Base-by-base conservation (phyloP, 2,797 vertebrate species). In the Fistularia tabacaria region DNA sequence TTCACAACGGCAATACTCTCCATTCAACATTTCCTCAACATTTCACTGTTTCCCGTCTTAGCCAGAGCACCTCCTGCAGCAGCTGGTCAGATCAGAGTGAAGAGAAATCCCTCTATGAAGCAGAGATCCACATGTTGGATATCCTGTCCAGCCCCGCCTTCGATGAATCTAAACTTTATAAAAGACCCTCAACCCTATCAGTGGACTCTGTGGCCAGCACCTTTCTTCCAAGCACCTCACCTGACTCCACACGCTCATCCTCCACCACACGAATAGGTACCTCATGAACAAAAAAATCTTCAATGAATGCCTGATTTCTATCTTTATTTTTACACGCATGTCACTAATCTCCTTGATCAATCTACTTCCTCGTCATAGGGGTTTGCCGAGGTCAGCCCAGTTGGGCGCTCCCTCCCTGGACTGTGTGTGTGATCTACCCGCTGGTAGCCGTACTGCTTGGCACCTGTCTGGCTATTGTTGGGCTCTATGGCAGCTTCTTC, bases 211-310 rank as follows among this genome's bases (percentile, higher is more conserved):
- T 87, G 59, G 86, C 84, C 57, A 91, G 91, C 74, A 91, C 89
- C 49, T 84, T 86, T 61, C 80, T 90, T 51, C 86, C 91, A 0
- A 88, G 87, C 65, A 84, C 85, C 25, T 82, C 79, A 37, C 80
- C 75, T 0, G 87, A 85, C 64, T 85, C 79, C 38, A 71, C 49
- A 6, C 69, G 68, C 56, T 85, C 82, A 15, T 55, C 75, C 38
- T 92, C 90, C 54, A 71, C 81, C 51, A 92, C 91, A n/a, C 89
- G 88, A 43, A 90, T 93, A 49, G 92, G n/a, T 55, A 46, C 38
- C 25, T 25, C 5, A 25, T 25, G 25, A 25, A 3, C 25, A 25
- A 25, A 25, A n/a, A 25, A 25, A 25, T 25, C 25, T 25, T 25
- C 25, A 25, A 25, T 25, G 5, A 25, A 2, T 5, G 25, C 39